Conservation (phyloP, 2,113 vertebrate species). For the Cinclus mexicanus region DNA sequence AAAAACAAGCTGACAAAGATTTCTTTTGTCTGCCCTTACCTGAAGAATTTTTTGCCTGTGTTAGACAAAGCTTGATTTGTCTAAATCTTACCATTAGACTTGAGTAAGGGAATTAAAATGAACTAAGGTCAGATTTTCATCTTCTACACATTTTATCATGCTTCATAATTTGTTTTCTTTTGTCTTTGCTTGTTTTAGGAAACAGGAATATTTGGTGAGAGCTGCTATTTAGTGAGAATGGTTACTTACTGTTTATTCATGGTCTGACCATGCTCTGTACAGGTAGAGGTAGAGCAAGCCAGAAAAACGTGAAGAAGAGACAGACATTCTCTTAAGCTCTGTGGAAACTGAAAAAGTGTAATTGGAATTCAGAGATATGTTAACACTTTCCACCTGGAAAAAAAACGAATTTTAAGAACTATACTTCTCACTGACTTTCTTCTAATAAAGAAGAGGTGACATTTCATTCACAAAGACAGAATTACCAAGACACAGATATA, state of each 20-base stretch:
- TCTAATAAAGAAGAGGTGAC: not conserved
- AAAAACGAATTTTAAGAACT: rapidly evolving
- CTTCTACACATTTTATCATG: not conserved
- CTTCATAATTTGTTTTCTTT: not conserved
- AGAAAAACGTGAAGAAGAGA: not conserved
- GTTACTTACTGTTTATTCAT: not conserved
- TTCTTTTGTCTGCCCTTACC: not conserved
- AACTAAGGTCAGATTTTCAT: not conserved
- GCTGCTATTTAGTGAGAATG: not conserved
- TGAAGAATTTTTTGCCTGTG: not conserved
- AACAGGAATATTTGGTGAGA: not conserved
- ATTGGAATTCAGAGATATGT: not conserved
- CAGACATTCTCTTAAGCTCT: rapidly evolving
- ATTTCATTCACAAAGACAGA: not conserved
- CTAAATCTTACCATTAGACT: not conserved
- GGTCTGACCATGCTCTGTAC: not conserved
- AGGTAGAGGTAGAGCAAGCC: rapidly evolving
- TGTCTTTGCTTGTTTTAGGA: not conserved
- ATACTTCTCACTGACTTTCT: not conserved
- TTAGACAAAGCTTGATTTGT: not conserved
- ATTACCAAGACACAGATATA: not conserved
- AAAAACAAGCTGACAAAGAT: not conserved
- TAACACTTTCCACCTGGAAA: not conserved
- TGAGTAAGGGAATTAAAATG: not conserved
- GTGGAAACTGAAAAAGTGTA: not conserved